Percentiles rank a stretch among this genome's conserved stretches.
Conservation (phyloP, 2,797 vertebrate genomes). For the Sebastes matsubarae region DNA sequence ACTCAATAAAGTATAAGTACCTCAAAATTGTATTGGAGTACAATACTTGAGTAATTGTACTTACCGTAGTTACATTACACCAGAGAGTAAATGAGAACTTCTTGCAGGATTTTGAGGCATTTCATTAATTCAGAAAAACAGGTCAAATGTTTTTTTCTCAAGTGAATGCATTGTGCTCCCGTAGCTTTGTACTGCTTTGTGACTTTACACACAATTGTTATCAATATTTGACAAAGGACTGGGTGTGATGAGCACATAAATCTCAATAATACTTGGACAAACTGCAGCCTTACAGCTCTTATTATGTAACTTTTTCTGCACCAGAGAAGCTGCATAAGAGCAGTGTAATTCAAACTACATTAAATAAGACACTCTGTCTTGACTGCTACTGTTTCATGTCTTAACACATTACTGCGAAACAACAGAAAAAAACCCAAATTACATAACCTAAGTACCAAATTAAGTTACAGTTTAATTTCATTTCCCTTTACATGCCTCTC, state of each 20-base stretch:
- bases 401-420: not conserved
- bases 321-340: not conserved
- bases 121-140: not conserved
- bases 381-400: not conserved
- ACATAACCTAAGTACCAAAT: not conserved
- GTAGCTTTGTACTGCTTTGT: not conserved
- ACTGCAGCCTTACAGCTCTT: not conserved
- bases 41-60: too few relatives aligned
- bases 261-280: not conserved
- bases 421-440: not conserved
- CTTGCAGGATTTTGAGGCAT: not conserved
- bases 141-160: not conserved
- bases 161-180: not conserved
- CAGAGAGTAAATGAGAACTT: not conserved
- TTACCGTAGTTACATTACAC: not conserved
- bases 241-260: not conserved
- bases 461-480: not conserved
- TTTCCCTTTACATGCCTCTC: not conserved
- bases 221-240: not conserved
- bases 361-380: not conserved
- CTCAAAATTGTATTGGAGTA: not conserved
- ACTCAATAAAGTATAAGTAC: not conserved
- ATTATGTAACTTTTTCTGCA: not conserved
- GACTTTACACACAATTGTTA: not conserved
- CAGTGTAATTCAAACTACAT: not conserved